Conservation (phyloP, 2,888 invertebrate species). For the Sesia apiformis region DNA sequence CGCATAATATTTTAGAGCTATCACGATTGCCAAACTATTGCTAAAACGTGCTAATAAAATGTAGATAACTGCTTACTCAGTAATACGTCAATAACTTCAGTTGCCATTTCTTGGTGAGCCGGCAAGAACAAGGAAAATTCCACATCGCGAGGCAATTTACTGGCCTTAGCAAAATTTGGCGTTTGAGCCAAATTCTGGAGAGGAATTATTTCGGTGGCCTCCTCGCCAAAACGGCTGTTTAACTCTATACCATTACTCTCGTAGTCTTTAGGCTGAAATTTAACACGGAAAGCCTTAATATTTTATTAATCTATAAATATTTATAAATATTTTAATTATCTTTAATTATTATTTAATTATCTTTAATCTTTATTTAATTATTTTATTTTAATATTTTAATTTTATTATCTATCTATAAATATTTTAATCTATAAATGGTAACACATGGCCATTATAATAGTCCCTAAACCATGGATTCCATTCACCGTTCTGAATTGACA, state of each 20-base stretch:
- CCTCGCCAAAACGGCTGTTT: constrained; percentile 76
- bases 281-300: not conserved
- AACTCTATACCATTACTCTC: constrained; percentile 73
- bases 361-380: too few relatives aligned
- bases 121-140: constrained; percentile 85
- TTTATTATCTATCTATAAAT: too few relatives aligned
- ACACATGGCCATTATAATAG: too few relatives aligned
- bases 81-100: constrained; percentile 79
- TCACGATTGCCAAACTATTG: not conserved
- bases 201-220: constrained; percentile 63
- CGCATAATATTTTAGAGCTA: not conserved
- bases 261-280: constrained; percentile 51
- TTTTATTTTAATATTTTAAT: too few relatives aligned
- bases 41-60: not conserved
- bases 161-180: constrained; percentile 74
- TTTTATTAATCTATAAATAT: too few relatives aligned
- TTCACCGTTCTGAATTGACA: too few relatives aligned
- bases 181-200: constrained; percentile 65
- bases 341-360: too few relatives aligned
- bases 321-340: too few relatives aligned
- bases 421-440: too few relatives aligned
- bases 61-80: constrained; percentile 63
- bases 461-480: too few relatives aligned
- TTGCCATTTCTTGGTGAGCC: constrained; percentile 80
- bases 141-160: constrained; percentile 72